These are phyloP conservation scores for Heliconius congener DNA, from an alignment of 1,140 invertebrate species.

Conservation along the genomic window DNA sequence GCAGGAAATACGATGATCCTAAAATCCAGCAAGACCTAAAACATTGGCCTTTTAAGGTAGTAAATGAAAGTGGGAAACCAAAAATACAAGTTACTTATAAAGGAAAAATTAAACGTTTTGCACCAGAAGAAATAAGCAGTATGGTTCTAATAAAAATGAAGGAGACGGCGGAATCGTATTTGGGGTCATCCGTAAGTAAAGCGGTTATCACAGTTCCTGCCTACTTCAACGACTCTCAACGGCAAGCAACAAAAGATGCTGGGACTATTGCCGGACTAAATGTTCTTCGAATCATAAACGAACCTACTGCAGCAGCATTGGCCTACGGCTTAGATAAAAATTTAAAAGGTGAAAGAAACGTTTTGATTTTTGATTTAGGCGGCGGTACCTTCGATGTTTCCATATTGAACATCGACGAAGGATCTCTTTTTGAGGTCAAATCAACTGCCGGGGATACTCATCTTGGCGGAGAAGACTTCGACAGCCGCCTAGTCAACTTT, in stretches of 20 bases:
- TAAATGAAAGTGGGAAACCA: constrained; percentile 85
- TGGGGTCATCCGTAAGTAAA: constrained; percentile 85
- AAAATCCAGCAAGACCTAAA: constrained; percentile 89
- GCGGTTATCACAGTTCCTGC: constrained; percentile 83
- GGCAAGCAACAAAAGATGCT: neutral
- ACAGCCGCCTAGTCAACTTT: constrained; percentile 91
- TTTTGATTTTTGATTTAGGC: constrained; percentile 79
- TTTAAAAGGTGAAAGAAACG: constrained; percentile 85
- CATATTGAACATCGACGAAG: constrained; percentile 92
- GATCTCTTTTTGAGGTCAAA: constrained; percentile 89
- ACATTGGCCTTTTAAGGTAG: constrained; percentile 88
- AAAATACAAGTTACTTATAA: constrained; percentile 89
- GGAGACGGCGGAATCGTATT: constrained; percentile 83
- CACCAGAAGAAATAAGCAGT: constrained; percentile 89
- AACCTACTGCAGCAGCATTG: constrained; percentile 88
- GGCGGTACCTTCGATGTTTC: constrained; percentile 92
- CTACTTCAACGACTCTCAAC: constrained; percentile 5
- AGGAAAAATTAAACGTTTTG: constrained; percentile 87
- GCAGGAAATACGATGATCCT: constrained; percentile 86
- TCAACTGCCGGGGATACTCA: constrained; percentile 89
- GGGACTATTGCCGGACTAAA: constrained; percentile 84
- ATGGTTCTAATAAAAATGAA: constrained; percentile 82
- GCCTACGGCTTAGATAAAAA: constrained; percentile 89
- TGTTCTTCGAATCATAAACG: constrained; percentile 89
- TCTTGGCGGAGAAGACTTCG: constrained; percentile 93